Evolutionary conservation across 2,797 vertebrate species (phyloP).

Genomic region (Merluccius polli): DNA sequence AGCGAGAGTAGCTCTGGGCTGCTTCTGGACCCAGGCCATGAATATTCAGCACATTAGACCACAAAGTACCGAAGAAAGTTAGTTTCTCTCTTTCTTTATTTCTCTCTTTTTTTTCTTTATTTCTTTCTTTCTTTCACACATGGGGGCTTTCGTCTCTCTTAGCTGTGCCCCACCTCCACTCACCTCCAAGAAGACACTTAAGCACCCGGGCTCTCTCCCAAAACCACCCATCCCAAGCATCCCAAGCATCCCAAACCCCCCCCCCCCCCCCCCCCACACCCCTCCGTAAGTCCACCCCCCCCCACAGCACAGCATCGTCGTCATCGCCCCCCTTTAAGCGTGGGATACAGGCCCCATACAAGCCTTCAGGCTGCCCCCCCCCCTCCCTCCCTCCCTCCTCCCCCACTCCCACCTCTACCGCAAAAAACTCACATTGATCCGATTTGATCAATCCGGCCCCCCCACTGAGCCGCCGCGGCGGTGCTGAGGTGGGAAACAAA

Average conservation of each 20-base stretch:
- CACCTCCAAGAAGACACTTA: background rate
- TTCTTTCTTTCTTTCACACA: slow-evolving; percentile 20
- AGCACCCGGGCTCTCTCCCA: background rate
- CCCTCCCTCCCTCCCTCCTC: too few relatives aligned
- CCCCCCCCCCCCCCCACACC: background rate
- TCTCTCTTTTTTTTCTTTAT: slow-evolving; percentile 59
- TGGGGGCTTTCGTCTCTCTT: background rate
- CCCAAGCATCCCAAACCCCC: too few relatives aligned
- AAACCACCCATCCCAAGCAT: too few relatives aligned
- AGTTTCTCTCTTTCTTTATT: slow-evolving; percentile 57
- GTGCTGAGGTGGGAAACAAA: background rate
- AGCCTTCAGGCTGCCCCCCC: background rate
- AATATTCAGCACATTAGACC: slow-evolving; percentile 63
- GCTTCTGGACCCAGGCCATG: slow-evolving; percentile 47
- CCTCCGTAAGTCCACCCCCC: background rate
- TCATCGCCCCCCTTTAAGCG: background rate
- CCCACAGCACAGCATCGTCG: background rate
- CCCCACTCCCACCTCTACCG: background rate
- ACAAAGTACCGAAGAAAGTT: slow-evolving; percentile 18
- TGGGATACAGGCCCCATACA: background rate
- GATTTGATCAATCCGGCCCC: background rate
- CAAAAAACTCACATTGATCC: background rate
- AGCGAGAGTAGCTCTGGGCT: slow-evolving; percentile 59
- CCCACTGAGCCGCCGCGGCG: background rate
- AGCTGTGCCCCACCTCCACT: background rate